Conservation (phyloP, 2,888 invertebrate genomes). For the Thyatira batis region DNA sequence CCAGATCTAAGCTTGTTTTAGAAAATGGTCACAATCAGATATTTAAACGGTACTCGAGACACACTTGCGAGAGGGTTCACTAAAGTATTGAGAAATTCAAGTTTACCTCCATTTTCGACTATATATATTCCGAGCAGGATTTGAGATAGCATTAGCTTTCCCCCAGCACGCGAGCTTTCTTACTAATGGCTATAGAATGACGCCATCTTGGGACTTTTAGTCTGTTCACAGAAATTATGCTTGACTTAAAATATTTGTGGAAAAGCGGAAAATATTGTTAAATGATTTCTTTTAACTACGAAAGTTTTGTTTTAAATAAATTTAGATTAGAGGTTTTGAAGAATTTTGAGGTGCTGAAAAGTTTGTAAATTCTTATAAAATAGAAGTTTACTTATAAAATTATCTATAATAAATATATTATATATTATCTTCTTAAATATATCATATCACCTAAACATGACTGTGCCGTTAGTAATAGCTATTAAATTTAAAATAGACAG, state of each 20-base stretch:
- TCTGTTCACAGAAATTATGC: background rate
- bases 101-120: background rate
- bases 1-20: background rate
- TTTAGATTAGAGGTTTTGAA: no score
- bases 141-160: background rate
- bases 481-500: no score
- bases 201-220: background rate
- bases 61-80: background rate
- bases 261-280: no score
- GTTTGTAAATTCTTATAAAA: no score
- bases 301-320: no score
- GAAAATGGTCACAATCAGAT: background rate
- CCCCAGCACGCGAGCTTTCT: background rate
- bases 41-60: background rate
- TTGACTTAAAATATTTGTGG: background rate
- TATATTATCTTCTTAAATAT: no score
- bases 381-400: no score
- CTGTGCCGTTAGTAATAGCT: no score
- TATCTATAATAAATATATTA: no score
- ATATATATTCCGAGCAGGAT: background rate
- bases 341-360: no score
- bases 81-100: background rate
- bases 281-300: no score
- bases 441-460: no score
- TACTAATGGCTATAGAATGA: background rate